Conservation (phyloP, 2,888 invertebrate genomes). For the Eristalinus sepulchralis region DNA sequence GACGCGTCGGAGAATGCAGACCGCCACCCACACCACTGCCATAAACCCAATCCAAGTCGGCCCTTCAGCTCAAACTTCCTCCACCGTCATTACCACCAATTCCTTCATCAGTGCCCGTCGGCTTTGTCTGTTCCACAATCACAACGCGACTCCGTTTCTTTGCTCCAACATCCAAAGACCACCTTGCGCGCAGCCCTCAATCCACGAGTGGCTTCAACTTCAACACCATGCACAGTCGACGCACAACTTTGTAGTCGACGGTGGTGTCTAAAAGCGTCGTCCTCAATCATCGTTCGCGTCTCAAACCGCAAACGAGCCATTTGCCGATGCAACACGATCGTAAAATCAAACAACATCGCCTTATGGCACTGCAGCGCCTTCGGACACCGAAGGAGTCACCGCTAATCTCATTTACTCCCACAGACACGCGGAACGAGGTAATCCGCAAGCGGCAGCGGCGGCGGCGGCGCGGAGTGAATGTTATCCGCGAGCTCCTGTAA, state of each 20-base stretch:
- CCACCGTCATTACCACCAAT: too few relatives aligned
- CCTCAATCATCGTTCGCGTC: background rate
- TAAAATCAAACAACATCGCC: constrained; percentile 51
- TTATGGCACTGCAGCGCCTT: constrained; percentile 38
- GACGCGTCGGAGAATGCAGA: background rate
- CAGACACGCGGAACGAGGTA: constrained; percentile 46
- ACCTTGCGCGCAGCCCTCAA: background rate
- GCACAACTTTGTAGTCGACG: background rate
- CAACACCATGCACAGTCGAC: background rate
- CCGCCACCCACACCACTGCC: background rate
- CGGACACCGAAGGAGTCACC: background rate
- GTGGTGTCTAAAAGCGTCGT: background rate
- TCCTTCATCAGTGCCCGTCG: too few relatives aligned
- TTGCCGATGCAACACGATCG: constrained; percentile 36
- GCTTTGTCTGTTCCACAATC: background rate
- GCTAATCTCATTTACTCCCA: constrained; percentile 52
- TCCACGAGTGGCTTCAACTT: background rate
- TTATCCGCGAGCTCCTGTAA: constrained; percentile 69
- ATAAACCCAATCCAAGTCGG: background rate
- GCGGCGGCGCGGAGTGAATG: constrained; percentile 57
- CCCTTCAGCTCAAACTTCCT: background rate
- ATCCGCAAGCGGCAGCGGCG: constrained; percentile 25
- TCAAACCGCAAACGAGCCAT: constrained; percentile 21
- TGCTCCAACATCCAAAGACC: background rate
- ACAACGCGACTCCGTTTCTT: background rate